phyloP scores from a whole-genome alignment of 2,888 invertebrate species.

The Zygothrica quintamaculata region DNA sequence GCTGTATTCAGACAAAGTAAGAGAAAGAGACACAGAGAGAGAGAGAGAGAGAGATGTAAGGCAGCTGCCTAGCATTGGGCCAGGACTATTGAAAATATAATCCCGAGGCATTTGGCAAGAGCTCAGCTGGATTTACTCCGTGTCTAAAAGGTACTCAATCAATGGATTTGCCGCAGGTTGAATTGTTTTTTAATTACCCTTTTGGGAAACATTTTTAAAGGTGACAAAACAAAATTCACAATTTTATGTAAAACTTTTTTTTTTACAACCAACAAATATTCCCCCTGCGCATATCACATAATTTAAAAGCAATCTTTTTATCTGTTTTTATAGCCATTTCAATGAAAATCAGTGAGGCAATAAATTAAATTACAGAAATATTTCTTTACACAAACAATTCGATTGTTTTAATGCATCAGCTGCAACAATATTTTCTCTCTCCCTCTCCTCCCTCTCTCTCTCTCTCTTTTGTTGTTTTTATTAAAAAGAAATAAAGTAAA shows the following conservation, averaged over 20 bases:
- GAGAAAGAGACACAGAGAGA: background rate
- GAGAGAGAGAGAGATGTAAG: constrained; percentile 2
- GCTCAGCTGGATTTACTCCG: constrained; percentile 8
- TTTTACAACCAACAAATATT: constrained; percentile 1
- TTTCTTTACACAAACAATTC: background rate
- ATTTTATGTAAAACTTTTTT: background rate
- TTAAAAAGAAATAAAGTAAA: no score
- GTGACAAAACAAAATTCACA: background rate
- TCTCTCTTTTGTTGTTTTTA: no score
- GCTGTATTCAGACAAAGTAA: background rate
- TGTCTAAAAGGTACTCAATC: constrained; percentile 32
- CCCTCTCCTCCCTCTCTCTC: no score
- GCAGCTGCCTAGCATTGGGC: background rate
- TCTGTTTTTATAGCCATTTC: background rate
- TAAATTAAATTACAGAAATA: background rate
- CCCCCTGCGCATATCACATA: background rate
- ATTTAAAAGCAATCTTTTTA: constrained; percentile 12
- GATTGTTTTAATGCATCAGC: no score
- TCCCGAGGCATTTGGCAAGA: constrained; percentile 3
- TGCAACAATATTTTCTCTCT: no score
- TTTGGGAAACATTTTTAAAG: background rate
- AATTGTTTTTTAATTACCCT: constrained; percentile 41
- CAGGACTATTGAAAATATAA: constrained; percentile 12
- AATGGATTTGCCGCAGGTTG: constrained; percentile 16
- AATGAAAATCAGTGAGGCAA: constrained; percentile 8